A percentile compares a stretch with the other conserved stretches of the same genome.
These are phyloP conservation scores for Cheilinus undulatus DNA, from an alignment of 2,113 vertebrate species.

Conservation along the genomic window DNA sequence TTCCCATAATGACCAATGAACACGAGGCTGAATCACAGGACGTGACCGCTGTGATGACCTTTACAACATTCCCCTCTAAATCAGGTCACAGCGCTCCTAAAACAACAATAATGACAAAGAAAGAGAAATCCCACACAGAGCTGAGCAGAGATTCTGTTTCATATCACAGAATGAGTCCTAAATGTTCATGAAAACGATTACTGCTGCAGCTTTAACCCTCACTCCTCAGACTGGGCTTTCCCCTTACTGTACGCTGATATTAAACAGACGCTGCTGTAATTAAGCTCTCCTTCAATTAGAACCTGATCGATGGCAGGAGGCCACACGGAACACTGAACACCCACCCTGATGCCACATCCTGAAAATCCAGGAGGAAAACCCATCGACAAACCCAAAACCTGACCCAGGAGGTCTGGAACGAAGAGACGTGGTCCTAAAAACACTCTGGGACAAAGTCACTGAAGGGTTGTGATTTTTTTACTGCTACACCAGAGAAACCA, in stretches of 20 bases:
- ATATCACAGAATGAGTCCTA: background rate
- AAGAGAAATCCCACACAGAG: background rate
- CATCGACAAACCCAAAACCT: conserved; percentile 18
- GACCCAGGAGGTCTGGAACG: too few relatives aligned
- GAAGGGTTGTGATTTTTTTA: too few relatives aligned
- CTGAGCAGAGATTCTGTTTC: background rate
- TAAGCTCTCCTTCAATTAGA: conserved; percentile 46
- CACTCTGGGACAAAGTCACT: too few relatives aligned
- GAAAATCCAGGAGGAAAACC: background rate
- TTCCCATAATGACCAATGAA: too few relatives aligned
- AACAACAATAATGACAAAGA: background rate
- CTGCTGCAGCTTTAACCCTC: background rate
- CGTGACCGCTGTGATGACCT: background rate
- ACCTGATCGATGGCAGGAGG: conserved; percentile 36
- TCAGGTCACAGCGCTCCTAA: background rate
- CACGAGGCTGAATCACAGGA: too few relatives aligned
- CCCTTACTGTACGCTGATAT: conserved; percentile 40
- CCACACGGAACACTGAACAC: conserved; percentile 20
- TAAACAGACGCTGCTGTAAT: conserved; percentile 44
- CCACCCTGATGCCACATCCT: conserved; percentile 24
- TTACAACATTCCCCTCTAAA: background rate
- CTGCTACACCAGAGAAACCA: too few relatives aligned
- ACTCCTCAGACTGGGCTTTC: conserved; percentile 18
- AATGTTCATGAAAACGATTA: background rate
- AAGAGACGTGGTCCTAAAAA: too few relatives aligned